Conservation (phyloP, 2,113 vertebrate species). For the Choloepus hoffmanni region DNA sequence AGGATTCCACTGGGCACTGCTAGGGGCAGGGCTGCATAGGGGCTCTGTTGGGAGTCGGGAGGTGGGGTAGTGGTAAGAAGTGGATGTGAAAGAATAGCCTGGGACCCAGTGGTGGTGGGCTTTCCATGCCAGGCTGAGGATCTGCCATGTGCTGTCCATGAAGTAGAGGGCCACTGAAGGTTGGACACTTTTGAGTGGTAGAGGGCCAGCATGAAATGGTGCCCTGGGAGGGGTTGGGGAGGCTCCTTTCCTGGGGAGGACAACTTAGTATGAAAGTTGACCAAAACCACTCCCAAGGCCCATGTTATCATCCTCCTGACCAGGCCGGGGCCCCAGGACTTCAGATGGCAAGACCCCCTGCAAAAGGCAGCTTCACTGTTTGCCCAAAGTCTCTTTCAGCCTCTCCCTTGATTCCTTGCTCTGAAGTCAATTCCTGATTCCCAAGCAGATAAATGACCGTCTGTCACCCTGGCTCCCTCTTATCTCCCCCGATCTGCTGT, state of each 20-base stretch:
- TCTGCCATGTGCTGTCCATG: too few relatives aligned
- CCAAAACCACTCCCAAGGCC: not conserved
- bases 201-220: not conserved
- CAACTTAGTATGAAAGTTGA: not conserved
- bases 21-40: not conserved
- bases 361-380: not conserved
- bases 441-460: not conserved
- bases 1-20: not conserved
- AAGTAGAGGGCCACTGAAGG: not conserved
- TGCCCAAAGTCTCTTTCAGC: not conserved
- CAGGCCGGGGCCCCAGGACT: not conserved
- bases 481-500: too few relatives aligned
- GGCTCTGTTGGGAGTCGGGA: not conserved
- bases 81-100: not conserved
- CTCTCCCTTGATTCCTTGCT: not conserved
- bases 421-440: not conserved
- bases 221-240: not conserved
- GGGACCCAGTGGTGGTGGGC: not conserved
- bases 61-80: not conserved
- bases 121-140: not conserved
- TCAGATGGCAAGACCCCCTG: not conserved
- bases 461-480: not conserved
- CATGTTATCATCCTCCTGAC: not conserved
- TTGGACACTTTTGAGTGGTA: not conserved
- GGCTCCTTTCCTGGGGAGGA: not conserved